phyloP scores from a whole-genome alignment of 2,888 invertebrate species.

The Neelides folsomi region DNA sequence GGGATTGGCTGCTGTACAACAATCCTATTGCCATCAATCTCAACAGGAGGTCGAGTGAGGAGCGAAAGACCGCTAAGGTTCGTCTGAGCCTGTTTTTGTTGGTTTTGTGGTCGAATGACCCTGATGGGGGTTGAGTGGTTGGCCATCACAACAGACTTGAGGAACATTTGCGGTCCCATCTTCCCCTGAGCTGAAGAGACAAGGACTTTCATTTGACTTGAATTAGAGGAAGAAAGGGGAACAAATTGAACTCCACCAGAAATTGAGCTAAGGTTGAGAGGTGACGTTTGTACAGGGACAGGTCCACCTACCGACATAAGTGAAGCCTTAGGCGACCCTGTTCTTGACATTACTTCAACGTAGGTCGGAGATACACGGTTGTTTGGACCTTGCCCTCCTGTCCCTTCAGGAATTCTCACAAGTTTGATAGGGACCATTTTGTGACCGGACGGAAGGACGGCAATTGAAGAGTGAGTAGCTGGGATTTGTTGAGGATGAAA shows the following conservation, averaged over 20 bases:
- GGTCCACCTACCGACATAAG: constrained; percentile 8
- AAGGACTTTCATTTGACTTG: constrained; percentile 34
- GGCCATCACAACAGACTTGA: constrained; percentile 14
- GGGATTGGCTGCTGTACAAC: too few relatives aligned
- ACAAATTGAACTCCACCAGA: constrained; percentile 1
- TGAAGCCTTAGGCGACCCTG: constrained; percentile 20
- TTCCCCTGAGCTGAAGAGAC: constrained; percentile 31
- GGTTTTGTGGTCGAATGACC: constrained; percentile 17
- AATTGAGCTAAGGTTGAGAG: constrained; percentile 19
- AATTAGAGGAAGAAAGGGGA: constrained; percentile 5
- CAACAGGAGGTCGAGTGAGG: too few relatives aligned
- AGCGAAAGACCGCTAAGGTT: constrained; percentile 20
- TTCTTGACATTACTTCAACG: constrained; percentile 24
- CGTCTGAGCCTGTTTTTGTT: constrained; percentile 18
- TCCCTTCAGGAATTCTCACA: constrained; percentile 35
- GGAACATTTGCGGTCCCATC: constrained; percentile 16
- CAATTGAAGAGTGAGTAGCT: constrained; percentile 8
- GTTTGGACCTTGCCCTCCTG: constrained; percentile 12
- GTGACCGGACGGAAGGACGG: constrained; percentile 30
- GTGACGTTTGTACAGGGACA: constrained; percentile 14
- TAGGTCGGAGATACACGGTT: constrained; percentile 29
- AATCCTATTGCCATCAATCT: too few relatives aligned
- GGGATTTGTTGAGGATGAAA: constrained; percentile 16
- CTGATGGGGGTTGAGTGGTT: neutral
- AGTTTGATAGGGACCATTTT: constrained; percentile 37